A percentile compares a stretch with the other conserved stretches of the same genome.
These are phyloP conservation scores for Fistularia tabacaria DNA, from an alignment of 2,797 vertebrate genomes.

Conservation along the genomic window DNA sequence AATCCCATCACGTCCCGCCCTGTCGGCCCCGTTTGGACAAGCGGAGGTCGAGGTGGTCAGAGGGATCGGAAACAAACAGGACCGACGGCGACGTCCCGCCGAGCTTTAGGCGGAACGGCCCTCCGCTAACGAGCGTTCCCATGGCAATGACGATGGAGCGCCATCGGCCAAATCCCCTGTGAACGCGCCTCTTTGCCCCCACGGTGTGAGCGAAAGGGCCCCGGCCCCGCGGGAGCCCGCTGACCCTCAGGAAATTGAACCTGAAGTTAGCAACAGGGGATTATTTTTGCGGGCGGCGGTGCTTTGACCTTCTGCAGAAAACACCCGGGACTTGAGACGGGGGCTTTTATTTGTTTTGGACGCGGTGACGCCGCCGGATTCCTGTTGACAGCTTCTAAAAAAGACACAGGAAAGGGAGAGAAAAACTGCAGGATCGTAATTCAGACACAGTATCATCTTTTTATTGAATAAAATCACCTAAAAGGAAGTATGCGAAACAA, in stretches of 20 bases:
- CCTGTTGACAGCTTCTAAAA: slow-evolving; percentile 27
- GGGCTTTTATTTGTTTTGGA: slow-evolving; percentile 45
- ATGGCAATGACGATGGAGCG: slow-evolving; percentile 43
- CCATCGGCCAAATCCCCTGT: slow-evolving; percentile 39
- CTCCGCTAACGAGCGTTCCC: slow-evolving; percentile 61
- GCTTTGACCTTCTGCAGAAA: slow-evolving; percentile 33
- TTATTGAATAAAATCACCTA: background rate
- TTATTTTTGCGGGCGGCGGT: slow-evolving; percentile 39
- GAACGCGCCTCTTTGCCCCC: slow-evolving; percentile 49
- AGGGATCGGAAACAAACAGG: slow-evolving; percentile 41
- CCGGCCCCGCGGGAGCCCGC: slow-evolving; percentile 29
- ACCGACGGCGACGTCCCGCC: slow-evolving; percentile 33
- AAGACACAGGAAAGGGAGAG: background rate
- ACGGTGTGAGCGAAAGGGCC: slow-evolving; percentile 52
- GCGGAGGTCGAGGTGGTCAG: slow-evolving; percentile 29
- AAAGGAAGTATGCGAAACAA: too few species aligned
- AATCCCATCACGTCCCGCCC: slow-evolving; percentile 7
- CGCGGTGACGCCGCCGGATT: slow-evolving; percentile 14
- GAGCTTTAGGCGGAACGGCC: slow-evolving; percentile 30
- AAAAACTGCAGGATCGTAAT: too few species aligned
- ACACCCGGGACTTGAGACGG: slow-evolving; percentile 16
- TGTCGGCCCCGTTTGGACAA: slow-evolving; percentile 18
- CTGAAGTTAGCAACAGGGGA: slow-evolving; percentile 54
- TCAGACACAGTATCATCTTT: background rate
- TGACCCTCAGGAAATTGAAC: slow-evolving; percentile 60